A percentile compares a stretch with the other conserved stretches of the same genome.
phyloP scores from a whole-genome alignment of 2,113 vertebrate genomes.

The Petaurus breviceps region DNA sequence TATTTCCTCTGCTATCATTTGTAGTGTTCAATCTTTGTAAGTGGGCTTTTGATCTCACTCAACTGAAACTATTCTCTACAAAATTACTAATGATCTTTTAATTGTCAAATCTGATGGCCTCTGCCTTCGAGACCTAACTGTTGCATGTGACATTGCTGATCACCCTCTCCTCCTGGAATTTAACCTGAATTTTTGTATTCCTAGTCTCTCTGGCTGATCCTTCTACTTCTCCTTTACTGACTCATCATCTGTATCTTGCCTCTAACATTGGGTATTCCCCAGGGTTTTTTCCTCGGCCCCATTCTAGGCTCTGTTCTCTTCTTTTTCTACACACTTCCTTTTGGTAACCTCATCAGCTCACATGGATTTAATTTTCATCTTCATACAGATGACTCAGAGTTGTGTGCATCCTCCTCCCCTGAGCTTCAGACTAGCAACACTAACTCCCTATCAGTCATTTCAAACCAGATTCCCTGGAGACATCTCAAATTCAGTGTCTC shows the following conservation, averaged over 20 bases:
- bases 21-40: not conserved
- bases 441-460: not conserved
- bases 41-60: not conserved
- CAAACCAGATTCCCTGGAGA: not conserved
- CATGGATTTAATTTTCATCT: not conserved
- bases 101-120: not conserved
- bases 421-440: not conserved
- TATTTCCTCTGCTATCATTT: not conserved
- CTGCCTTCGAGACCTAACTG: not conserved
- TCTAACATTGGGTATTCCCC: not conserved
- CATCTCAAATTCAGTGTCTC: not conserved
- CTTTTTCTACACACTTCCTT: not conserved
- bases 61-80: not conserved
- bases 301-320: not conserved
- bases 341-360: not conserved
- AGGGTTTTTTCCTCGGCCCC: not conserved
- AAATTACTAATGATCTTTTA: not conserved
- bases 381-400: not conserved
- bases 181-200: not conserved
- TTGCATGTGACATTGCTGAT: not conserved
- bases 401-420: not conserved
- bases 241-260: not conserved
- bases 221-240: not conserved
- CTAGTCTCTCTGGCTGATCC: not conserved
- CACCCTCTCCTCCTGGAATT: not conserved